These are phyloP conservation scores for sheep (Ovis aries) DNA, from an alignment of 2,113 vertebrate genomes.

Conservation along the genomic window ARS-UI_Ramb_v3.0 NC_056054.1:141553001-141553500, in stretches of 20 bases:
- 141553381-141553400: neutral
- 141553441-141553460: neutral
- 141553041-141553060: slow-evolving; percentile 34
- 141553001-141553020: slow-evolving; percentile 39
- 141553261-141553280: neutral
- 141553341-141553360: neutral
- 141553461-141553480: neutral
- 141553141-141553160: slow-evolving; percentile 8
- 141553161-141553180: neutral
- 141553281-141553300: neutral
- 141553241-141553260: neutral
- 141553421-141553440: neutral
- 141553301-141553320: neutral
- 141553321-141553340: neutral
- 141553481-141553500: neutral
- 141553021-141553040: neutral
- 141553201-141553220: neutral
- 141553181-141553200: neutral
- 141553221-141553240: neutral
- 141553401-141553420: neutral
- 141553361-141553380: neutral
- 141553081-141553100: neutral
- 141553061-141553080: neutral
- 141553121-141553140: neutral
- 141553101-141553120: neutral